Conservation (phyloP, 1,140 invertebrate genomes). For the Drosophila sproati region DNA sequence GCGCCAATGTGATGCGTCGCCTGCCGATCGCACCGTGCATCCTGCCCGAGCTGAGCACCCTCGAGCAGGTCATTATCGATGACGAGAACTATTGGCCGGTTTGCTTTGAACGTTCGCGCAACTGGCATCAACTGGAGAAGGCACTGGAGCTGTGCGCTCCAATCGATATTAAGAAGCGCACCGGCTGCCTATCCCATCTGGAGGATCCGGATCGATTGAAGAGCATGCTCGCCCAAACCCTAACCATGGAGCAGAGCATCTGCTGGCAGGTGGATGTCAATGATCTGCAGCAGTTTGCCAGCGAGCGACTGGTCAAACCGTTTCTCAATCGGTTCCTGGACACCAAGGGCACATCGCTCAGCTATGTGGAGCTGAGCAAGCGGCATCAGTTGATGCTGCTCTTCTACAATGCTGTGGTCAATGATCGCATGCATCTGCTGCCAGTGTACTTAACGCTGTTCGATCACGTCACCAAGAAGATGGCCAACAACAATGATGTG, state of each 20-base stretch:
- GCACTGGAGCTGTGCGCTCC: slow-evolving; percentile 89
- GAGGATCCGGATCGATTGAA: slow-evolving; percentile 95
- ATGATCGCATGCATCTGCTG: slow-evolving; percentile 93
- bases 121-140: slow-evolving; percentile 92
- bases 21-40: slow-evolving; percentile 90
- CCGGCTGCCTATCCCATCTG: slow-evolving; percentile 94
- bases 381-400: slow-evolving; percentile 90
- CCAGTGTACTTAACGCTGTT: slow-evolving; percentile 90
- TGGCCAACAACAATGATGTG: slow-evolving; percentile 70
- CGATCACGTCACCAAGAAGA: slow-evolving; percentile 84
- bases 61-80: slow-evolving; percentile 91
- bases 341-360: slow-evolving; percentile 55
- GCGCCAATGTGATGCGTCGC: slow-evolving; percentile 60
- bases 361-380: slow-evolving; percentile 85
- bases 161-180: slow-evolving; percentile 94
- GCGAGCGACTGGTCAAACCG: slow-evolving; percentile 87
- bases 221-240: slow-evolving; percentile 91
- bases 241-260: slow-evolving; percentile 91
- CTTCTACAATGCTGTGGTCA: slow-evolving; percentile 94
- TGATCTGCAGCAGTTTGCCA: slow-evolving; percentile 90
- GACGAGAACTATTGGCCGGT: slow-evolving; percentile 96
- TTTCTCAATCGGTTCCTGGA: slow-evolving; percentile 89
- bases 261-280: slow-evolving; percentile 85
- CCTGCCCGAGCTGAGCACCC: slow-evolving; percentile 91
- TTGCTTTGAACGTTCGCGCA: slow-evolving; percentile 91